Conservation (phyloP, 2,113 vertebrate species). For the Chascanopsetta lugubris region DNA sequence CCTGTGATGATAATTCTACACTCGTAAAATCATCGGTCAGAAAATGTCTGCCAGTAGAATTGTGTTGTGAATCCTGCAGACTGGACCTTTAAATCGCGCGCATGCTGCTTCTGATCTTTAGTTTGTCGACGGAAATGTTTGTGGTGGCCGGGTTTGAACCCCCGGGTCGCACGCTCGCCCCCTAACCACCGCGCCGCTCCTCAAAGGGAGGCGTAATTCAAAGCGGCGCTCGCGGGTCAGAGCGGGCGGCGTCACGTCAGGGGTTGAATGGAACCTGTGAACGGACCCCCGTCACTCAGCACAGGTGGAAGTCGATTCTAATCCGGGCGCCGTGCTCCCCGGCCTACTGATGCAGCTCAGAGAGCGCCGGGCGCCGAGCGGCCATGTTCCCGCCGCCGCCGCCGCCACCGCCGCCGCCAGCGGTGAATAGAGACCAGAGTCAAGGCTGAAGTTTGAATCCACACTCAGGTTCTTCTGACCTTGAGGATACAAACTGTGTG, state of each 20-base stretch:
- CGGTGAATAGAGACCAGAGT: conserved; percentile 40
- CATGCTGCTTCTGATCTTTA: neutral
- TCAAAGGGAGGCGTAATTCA: conserved; percentile 23
- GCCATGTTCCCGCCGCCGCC: neutral
- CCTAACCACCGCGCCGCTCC: conserved; percentile 18
- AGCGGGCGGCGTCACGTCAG: conserved; percentile 48
- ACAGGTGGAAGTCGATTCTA: conserved; percentile 66
- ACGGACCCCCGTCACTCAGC: conserved; percentile 33
- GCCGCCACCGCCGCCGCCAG: conserved; percentile 17
- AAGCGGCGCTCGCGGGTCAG: conserved; percentile 55
- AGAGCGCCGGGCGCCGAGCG: conserved; percentile 32
- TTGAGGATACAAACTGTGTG: conserved; percentile 28
- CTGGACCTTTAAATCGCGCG: too few species aligned
- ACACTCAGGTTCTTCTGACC: conserved; percentile 28
- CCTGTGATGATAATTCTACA: too few species aligned
- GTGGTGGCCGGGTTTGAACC: conserved; percentile 26
- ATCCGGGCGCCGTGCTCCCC: conserved; percentile 28
- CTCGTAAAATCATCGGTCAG: too few species aligned
- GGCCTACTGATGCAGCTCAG: conserved; percentile 59
- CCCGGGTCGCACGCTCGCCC: conserved; percentile 25
- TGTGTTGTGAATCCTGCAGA: too few species aligned
- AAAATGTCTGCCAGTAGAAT: too few species aligned
- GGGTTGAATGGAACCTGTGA: conserved; percentile 54
- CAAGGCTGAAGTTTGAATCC: conserved; percentile 39
- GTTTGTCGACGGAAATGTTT: conserved; percentile 24